Base-by-base conservation (phyloP, 1,140 invertebrate species). In the Dreissena polymorpha region DNA sequence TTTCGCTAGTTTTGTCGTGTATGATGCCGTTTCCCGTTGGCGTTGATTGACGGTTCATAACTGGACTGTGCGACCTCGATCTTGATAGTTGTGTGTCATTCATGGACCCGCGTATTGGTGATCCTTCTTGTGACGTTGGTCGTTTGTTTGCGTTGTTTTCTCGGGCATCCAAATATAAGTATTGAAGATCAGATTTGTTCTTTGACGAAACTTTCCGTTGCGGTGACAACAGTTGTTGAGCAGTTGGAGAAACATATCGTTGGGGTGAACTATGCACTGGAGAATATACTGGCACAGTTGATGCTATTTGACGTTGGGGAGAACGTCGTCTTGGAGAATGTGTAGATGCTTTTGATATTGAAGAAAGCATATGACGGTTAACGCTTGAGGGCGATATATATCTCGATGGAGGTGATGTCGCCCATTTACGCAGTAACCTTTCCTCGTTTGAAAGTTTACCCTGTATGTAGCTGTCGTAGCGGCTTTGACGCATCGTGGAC, bases 91-190 rank as follows among this genome's bases (percentile, higher is more conserved):
- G 2, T 8, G 39, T 39, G 21, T 23, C 57, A 60, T 3, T n/a
- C 12, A 60, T 18, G 16, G 57, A 60, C 16, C 21, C 16, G 21
- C 57, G 57, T n/a, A 60, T 60, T 21, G 25, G 23, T 13, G 68
- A 70, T n/a, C 65, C 29, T 69, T 78, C 76, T 13, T 39, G 7
- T 5, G 73, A 75, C 60, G 55, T 39, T n/a, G 49, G 76, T 21
- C 76, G 16, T 6, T 64, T 51, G 18, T 78, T 78, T 29, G 76
- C 68, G 51, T 51, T n/a, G 39, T 69, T 51, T 55, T 78, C 29
- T 57, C 68, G 55, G 14, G 65, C 50, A 27, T 10, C 53, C 14
- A 78, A 23, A 70, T 78, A 78, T 12, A 60, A 3, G 57, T 60
- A 60, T 39, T 39, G 39, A 39, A 39, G 2, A 50, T 65, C 21